Base-by-base conservation (phyloP, 1,140 invertebrate species). In the Cardiocondyla obscurior region DNA sequence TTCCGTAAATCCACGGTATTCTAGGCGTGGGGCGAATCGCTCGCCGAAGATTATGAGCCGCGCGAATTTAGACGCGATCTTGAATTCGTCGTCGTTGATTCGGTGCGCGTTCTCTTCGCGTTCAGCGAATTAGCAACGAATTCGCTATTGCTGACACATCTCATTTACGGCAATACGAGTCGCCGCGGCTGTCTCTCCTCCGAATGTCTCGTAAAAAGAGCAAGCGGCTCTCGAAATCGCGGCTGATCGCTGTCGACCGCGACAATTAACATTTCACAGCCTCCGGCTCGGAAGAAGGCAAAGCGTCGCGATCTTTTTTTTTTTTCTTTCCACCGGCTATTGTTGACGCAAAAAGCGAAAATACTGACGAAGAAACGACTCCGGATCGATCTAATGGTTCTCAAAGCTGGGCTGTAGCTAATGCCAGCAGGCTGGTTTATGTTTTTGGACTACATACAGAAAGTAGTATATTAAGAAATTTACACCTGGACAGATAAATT, bases 251-350 rank as follows among this genome's bases (percentile, higher is more conserved):
- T 19, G 42, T 51, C 39, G 53, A 53, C 60, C 74, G 22, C 16
- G 33, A 46, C 74, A 46, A 77, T 77, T 67, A 67, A 67, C 74
- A 33, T 79, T 79, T 79, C 62, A 42, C 62, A 46, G 74, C 60
- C 19, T 39, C 33, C 60, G 22, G 14, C 46, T 67, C 60, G 30
- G 46, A 77, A 30, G 46, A 53, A 62, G 30, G 16, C 30, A 49
- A 22, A n/a, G 16, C 58, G 39, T 74, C n/a, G 25, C 16, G 12
- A 62, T 51, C 36, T 49, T 49, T 76, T 42, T 57, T 51, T 49
- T 49, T 49, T 76, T 42, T 57, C 39, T 33, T 25, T 16, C 14
- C 3, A 14, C n/a, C 16, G 1, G 19, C 22, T n/a, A 53, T 69
- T 79, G 46, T 67, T 69, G 14, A 3, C 8, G 36, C 49, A 42